A percentile compares a stretch with the other conserved stretches of the same genome.
These are phyloP conservation scores for Cantharis lateralis DNA, from an alignment of 2,888 invertebrate genomes.

Conservation along the genomic window DNA sequence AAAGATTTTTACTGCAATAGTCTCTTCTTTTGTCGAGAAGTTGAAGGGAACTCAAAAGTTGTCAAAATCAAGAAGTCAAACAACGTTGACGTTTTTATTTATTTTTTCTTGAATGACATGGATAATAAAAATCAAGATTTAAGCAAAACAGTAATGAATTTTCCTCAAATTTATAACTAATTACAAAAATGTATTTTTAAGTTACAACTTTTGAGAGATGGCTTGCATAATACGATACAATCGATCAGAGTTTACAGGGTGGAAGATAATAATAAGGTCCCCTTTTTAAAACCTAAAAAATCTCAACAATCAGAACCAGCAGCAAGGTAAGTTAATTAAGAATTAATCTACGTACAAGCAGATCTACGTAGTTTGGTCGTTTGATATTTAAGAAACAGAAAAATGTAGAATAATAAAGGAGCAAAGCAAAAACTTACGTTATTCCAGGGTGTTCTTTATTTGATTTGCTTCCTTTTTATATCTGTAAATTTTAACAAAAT, in stretches of 20 bases:
- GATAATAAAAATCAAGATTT: neutral
- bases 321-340: too few species aligned
- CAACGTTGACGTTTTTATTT: neutral
- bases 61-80: neutral
- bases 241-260: neutral
- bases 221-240: neutral
- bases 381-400: too few species aligned
- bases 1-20: too few species aligned
- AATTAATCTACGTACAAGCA: too few species aligned
- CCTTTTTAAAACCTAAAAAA: neutral
- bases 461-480: too few species aligned
- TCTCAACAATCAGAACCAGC: neutral
- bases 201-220: neutral
- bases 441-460: too few species aligned
- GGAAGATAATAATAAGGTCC: neutral
- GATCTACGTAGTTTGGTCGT: too few species aligned
- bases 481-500: neutral
- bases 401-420: too few species aligned
- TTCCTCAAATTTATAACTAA: too few species aligned
- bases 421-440: too few species aligned
- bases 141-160: neutral
- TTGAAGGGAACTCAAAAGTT: neutral
- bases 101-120: neutral
- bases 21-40: too few species aligned
- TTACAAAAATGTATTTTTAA: neutral